Evolutionary conservation across 2,113 vertebrate species (phyloP), one percentile per base, ranked within the genome.

Genomic region (Paramisgurnus dabryanus): DNA sequence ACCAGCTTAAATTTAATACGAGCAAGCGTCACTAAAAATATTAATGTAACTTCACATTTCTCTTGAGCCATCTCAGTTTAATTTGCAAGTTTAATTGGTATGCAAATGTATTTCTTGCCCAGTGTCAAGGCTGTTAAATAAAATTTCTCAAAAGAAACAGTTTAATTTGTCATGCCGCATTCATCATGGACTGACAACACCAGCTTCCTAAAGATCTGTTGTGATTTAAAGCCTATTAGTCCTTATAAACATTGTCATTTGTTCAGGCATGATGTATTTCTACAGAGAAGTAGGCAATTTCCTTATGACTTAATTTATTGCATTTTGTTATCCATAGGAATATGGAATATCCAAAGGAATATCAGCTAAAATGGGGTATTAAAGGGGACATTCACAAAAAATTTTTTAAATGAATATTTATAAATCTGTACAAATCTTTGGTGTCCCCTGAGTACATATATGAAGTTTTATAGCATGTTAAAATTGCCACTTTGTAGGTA

Each of bases 261-360:
- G 71, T 73, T 73, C 55, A 73, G n/a, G 40, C 58, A 4, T 34
- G 8, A 13, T 17, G 41, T 0, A 7, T 45, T 22, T 22, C 22
- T 57, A 60, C 71, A 60, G 27, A 57, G 41, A 55, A 58, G 53
- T 7, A 8, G 50, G 15, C 55, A 7, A 7, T 58, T 18, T n/a
- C n/a, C 55, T n/a, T 57, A 6, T 80, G 78, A 68, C 53, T 39
- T 8, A 64, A 68, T 68, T 74, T 75, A 39, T n/a, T 49, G 78
- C 18, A 45, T 10, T 49, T 22, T 34, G 13, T 64, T 55, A 15
- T 34, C 34, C 40, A 47, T 9, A 8, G 47, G 22, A 22, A 22
- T 22, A 22, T 22, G 22, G 22, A 22, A 22, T 55, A 15, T 34
- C 34, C 40, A 47, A 6, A 8, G 47, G 66, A 34, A 34, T 34